Base-by-base conservation (phyloP, 2,113 vertebrate species). In the Rhinopomastus cyanomelas region DNA sequence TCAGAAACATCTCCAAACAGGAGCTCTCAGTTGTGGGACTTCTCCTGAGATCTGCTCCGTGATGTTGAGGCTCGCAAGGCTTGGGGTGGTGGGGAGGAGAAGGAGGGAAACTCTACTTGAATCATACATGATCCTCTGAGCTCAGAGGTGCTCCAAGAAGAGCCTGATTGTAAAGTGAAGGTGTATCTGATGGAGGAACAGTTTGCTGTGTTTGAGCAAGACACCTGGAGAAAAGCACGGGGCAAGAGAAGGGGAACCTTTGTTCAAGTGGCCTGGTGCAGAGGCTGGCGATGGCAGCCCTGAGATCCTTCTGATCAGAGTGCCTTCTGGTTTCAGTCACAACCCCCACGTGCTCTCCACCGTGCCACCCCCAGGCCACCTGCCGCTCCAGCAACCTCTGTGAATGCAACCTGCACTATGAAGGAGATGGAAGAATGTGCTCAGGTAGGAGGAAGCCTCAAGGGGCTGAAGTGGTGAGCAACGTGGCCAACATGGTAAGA, bases 341-440 rank as follows among this genome's bases (percentile, higher is more conserved):
- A 86, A 93, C 76, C 3, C 97, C 98, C 3, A 89, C 93, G 57
- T 99, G 98, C 61, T 92, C 88, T 9, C 98, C 98, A 3, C 95
- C 95, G 27, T 99, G 99, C 75, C 97, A 98, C 59, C 55, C 77
- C 30, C 97, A 98, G 68, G 99, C 98, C 5, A 66, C 90, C 29
- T 99, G 99, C 89, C 95, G 96, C 5, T 65, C 36, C 1, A 90
- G 87, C 36, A 98, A 97, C 76, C 97, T 95, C 32, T 99, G 99
- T 11, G 97, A 97, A 81, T 99, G 99, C 84, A 87, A 96, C 89
- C 74, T 97, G 11, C 97, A 98, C 71, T 99, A 99, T 3, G 97
- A 98, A 71, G 99, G 99, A 3, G 98, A 99, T 2, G 99, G 99
- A 22, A 97, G 93, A 30, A 91, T 29, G 10, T 99, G 99, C 94